Conservation (phyloP, 2,113 vertebrate species). For the Cricetomys ansorgei region DNA sequence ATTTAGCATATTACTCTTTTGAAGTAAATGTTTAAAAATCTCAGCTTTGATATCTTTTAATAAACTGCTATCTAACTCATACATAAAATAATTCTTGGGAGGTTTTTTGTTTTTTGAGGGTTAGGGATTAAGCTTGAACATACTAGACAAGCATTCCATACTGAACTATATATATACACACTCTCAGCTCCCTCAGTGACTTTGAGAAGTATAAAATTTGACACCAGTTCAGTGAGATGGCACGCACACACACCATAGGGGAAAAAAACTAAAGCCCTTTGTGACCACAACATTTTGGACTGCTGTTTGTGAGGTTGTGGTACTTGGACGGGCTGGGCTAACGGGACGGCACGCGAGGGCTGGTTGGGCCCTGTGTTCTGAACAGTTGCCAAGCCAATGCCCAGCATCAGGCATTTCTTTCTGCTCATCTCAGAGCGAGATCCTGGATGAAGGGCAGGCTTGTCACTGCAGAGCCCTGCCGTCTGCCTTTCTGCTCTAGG, state of each 20-base stretch:
- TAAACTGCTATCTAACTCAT: background rate
- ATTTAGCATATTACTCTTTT: background rate
- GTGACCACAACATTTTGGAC: background rate
- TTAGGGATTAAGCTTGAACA: background rate
- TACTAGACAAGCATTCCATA: background rate
- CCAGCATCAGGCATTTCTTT: background rate
- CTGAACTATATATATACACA: background rate
- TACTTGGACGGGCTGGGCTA: background rate
- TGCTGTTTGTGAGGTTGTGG: background rate
- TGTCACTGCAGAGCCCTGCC: background rate
- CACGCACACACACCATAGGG: too few species aligned
- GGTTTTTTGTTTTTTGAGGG: background rate
- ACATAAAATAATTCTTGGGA: conserved; percentile 23
- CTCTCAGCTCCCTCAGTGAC: background rate
- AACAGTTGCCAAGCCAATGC: background rate
- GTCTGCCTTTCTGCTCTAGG: background rate
- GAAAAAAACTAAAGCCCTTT: background rate
- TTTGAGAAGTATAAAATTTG: background rate
- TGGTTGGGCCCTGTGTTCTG: background rate
- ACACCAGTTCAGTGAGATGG: background rate
- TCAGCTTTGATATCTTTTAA: conserved; percentile 44
- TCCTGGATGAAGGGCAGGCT: background rate
- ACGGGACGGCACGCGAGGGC: background rate
- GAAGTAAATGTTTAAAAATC: background rate
- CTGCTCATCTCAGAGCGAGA: background rate